Conservation (phyloP, 2,113 vertebrate species). For the Channa argus region DNA sequence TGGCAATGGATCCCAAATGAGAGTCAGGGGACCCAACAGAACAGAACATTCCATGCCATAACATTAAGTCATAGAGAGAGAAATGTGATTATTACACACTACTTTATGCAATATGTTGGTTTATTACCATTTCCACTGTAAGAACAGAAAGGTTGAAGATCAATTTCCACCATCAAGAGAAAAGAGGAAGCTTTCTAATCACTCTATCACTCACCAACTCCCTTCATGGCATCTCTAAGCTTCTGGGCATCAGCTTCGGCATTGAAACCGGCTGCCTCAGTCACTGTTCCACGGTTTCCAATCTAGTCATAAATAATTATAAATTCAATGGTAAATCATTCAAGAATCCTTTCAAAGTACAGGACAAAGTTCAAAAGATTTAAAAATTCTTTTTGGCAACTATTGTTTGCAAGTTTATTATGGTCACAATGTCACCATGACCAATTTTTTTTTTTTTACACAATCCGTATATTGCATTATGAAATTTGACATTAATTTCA, state of each 20-base stretch:
- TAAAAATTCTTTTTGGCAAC: too few relatives aligned
- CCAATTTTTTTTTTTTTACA: too few relatives aligned
- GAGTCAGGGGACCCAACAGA: slow-evolving; percentile 62
- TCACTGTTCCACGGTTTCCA: slow-evolving; percentile 87
- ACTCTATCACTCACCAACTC: slow-evolving; percentile 86
- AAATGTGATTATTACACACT: background rate
- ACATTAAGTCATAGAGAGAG: background rate
- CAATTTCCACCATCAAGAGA: background rate
- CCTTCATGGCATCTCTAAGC: slow-evolving; percentile 94
- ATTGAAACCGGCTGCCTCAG: slow-evolving; percentile 85
- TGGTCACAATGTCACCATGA: too few relatives aligned
- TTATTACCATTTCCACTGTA: background rate
- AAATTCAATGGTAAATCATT: background rate
- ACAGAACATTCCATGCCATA: too few relatives aligned
- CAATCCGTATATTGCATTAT: too few relatives aligned
- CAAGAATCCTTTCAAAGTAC: too few relatives aligned
- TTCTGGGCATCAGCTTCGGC: slow-evolving; percentile 86
- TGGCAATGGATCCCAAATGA: slow-evolving; percentile 41
- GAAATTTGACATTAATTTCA: too few relatives aligned
- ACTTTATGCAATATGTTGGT: background rate
- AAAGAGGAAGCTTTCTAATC: background rate
- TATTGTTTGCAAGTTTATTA: too few relatives aligned
- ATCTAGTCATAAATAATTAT: slow-evolving; percentile 59
- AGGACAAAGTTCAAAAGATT: too few relatives aligned
- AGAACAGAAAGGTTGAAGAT: slow-evolving; percentile 5